phyloP scores from a whole-genome alignment of 2,797 vertebrate genomes.

The Aulostomus chinensis region DNA sequence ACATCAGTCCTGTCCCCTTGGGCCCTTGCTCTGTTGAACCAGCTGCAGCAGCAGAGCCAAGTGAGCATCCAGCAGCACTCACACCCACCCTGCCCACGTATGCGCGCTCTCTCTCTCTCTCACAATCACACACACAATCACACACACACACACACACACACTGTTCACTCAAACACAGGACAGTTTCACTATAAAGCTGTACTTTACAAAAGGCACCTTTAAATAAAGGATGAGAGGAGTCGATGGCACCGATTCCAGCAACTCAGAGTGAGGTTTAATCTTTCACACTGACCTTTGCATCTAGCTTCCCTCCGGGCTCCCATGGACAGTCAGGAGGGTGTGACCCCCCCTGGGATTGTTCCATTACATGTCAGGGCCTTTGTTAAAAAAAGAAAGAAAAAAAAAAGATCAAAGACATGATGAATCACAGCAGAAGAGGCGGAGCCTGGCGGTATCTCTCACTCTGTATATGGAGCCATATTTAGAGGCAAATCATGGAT shows the following conservation, averaged over 20 bases:
- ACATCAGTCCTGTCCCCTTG: too few relatives aligned
- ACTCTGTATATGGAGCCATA: not conserved
- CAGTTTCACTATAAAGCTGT: too few relatives aligned
- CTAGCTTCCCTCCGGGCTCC: slow-evolving; percentile 63
- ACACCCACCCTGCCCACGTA: slow-evolving; percentile 3
- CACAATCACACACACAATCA: not conserved
- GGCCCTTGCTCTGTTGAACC: too few relatives aligned
- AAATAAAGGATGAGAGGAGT: slow-evolving; percentile 64
- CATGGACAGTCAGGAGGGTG: slow-evolving; percentile 67
- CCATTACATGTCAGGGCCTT: slow-evolving; percentile 68
- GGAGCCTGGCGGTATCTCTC: not conserved
- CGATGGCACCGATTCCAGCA: slow-evolving; percentile 44
- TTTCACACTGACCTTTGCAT: slow-evolving; percentile 74
- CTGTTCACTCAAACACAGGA: slow-evolving; percentile 30
- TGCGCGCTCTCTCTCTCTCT: too few relatives aligned
- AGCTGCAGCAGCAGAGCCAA: slow-evolving; percentile 76
- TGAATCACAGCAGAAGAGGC: not conserved
- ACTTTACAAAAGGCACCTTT: slow-evolving; percentile 23
- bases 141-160: slow-evolving; percentile 72
- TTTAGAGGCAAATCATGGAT: not conserved
- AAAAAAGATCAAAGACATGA: slow-evolving; percentile 12
- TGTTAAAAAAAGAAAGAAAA: not conserved
- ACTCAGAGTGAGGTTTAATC: slow-evolving; percentile 28
- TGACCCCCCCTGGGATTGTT: slow-evolving; percentile 65
- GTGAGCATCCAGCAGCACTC: slow-evolving; percentile 71